Conservation (phyloP, 2,888 invertebrate genomes). For the Drosophila macrospina region DNA sequence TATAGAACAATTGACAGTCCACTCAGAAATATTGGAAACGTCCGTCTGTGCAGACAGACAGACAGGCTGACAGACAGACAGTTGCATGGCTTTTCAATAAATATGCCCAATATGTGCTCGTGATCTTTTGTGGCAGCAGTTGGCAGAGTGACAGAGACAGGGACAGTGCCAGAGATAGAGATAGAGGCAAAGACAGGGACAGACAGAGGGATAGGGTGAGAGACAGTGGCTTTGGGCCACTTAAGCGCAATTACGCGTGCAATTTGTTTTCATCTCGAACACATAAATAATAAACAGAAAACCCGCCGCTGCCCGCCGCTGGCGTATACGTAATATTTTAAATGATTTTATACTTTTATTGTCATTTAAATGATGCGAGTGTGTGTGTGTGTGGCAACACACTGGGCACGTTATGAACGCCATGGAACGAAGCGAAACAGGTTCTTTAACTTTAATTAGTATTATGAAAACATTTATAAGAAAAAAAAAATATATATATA, state of each 20-base stretch:
- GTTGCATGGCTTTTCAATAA: constrained; percentile 64
- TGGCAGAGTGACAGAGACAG: too few relatives aligned
- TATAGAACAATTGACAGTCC: constrained; percentile 75
- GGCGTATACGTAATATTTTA: constrained; percentile 76
- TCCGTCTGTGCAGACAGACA: too few relatives aligned
- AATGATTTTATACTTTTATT: constrained; percentile 74
- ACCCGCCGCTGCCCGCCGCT: too few relatives aligned
- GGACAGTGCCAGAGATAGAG: neutral
- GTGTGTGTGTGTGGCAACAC: constrained; percentile 47
- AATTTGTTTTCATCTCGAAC: constrained; percentile 73
- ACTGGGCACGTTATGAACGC: constrained; percentile 18
- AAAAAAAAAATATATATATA: neutral
- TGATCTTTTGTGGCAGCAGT: constrained; percentile 9
- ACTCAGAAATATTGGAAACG: constrained; percentile 57
- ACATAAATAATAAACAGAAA: constrained; percentile 53
- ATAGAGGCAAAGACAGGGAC: neutral
- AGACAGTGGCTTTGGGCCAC: constrained; percentile 60
- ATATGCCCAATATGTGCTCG: constrained; percentile 33
- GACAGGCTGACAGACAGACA: too few relatives aligned
- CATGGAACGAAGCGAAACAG: constrained; percentile 44
- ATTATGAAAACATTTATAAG: constrained; percentile 68
- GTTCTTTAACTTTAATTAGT: constrained; percentile 67
- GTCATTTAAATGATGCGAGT: constrained; percentile 58
- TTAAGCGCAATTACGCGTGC: constrained; percentile 74
- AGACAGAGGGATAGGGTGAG: neutral